Evolutionary conservation across 2,113 vertebrate genomes (phyloP).

Genomic region (Falco punctatus): DNA sequence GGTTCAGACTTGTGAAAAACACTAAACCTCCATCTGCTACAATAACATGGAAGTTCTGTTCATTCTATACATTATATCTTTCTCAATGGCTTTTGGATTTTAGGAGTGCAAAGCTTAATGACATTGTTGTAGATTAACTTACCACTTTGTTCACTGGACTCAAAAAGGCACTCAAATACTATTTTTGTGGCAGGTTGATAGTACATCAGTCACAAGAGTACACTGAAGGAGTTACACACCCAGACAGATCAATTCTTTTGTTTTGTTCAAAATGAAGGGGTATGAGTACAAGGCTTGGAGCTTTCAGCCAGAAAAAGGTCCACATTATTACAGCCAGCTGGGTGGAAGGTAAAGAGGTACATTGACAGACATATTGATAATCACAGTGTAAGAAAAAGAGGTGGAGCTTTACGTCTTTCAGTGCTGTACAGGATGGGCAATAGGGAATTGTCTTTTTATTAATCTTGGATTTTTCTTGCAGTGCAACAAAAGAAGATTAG

Average conservation of each 20-base stretch:
- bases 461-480: background rate
- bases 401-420: background rate
- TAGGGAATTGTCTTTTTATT: background rate
- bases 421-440: fast-evolving
- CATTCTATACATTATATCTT: background rate
- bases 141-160: background rate
- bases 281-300: background rate
- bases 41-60: background rate
- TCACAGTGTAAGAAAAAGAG: background rate
- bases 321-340: background rate
- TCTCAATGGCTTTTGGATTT: background rate
- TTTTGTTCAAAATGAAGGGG: background rate
- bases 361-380: background rate
- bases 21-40: background rate
- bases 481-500: background rate
- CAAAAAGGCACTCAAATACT: background rate
- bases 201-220: background rate
- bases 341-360: background rate
- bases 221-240: background rate
- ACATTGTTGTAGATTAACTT: background rate
- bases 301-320: background rate
- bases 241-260: background rate
- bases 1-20: background rate
- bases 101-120: background rate
- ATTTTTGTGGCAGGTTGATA: background rate